Base-by-base conservation (phyloP, 2,113 vertebrate species). In the Rhizomys pruinosus region DNA sequence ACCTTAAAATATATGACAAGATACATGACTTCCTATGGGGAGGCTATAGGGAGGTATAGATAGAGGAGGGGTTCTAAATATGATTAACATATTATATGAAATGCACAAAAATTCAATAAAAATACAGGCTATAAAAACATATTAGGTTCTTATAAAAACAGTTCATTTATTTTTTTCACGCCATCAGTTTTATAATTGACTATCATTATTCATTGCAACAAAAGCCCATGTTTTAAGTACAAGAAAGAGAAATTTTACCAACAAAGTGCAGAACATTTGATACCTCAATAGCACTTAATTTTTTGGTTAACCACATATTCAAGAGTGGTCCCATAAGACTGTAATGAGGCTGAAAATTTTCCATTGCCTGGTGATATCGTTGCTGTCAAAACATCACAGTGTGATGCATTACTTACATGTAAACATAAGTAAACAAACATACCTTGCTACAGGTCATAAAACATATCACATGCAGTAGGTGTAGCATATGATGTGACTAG, bases 181-280 rank as follows among this genome's bases (percentile, higher is more conserved):
- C 29, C 63, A 84, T 87, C 61, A 76, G 3, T 92, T 94, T 90
- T 92, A 66, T 47, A 95, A 93, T 73, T 44, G 32, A 13, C 66
- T 91, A 11, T 72, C 42, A 86, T 47, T 74, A 84, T n/a, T 92
- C 76, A 66, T 23, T 61, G 47, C 47, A n/a, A 34, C 25, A 73
- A 86, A 84, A 94, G 16, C 34, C 9, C 2, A 66, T 25, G 2
- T 16, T 34, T 90, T 93, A 72, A 55, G 29, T 55, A 71, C 11
- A 55, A 92, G 27, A 55, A 72, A 64, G 32, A 87, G 10, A 25
- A 71, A 23, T 61, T 64, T 57, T 72, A 42, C 11, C 66, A 92
- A 44, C n/a, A 47, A 64, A 96, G 15, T 52, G 27, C 12, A 92
- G 44, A 20, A 1, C 20, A 76, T 74, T 66, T 11, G 69, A 71